Base-by-base conservation (phyloP, 2,113 vertebrate genomes). In the Callorhinus ursinus region DNA sequence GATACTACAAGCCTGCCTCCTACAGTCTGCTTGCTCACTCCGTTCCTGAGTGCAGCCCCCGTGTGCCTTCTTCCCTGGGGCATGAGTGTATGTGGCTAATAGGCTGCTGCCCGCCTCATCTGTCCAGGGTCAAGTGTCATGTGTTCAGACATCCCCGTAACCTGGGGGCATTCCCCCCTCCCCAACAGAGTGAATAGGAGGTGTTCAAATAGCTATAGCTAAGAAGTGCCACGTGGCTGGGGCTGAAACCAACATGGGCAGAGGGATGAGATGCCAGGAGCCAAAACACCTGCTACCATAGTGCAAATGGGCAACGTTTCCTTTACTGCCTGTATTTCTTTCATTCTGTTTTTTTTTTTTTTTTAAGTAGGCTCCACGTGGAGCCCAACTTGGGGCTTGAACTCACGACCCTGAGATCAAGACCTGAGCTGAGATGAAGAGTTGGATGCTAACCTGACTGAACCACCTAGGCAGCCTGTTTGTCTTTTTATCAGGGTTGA, bases 61-160 rank as follows among this genome's bases (percentile, higher is more conserved):
- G 9, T 0, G 7, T 1, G 8, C 8, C 53, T 16, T 28, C 81
- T 57, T 71, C 21, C 22, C 28, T 21, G 7, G 57, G 46, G 33
- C 53, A 21, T 55, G 74, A 93, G 42, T 6, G 0, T 5, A 36
- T 7, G 6, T 46, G 71, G 51, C 63, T 74, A 18, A 31, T 14
- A 42, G 46, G 26, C 24, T 39, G 63, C n/a, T n/a, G 59, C 69
- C 14, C 8, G 4, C 76, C 57, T 33, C 24, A 22, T 51, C 55
- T 63, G 72, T 77, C 9, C 53, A 18, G 7, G 0, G 10, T 18
- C 5, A 0, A 51, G 79, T 39, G 33, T 57, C 13, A 0, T 42
- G 24, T 11, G 26, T 65, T 39, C 4, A 8, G 42, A 18, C 9
- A 11, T 21, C 10, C 21, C 55, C 26, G 24, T 46, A 31, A 31